Conservation (phyloP, 2,113 vertebrate genomes). For the Excalfactoria chinensis region DNA sequence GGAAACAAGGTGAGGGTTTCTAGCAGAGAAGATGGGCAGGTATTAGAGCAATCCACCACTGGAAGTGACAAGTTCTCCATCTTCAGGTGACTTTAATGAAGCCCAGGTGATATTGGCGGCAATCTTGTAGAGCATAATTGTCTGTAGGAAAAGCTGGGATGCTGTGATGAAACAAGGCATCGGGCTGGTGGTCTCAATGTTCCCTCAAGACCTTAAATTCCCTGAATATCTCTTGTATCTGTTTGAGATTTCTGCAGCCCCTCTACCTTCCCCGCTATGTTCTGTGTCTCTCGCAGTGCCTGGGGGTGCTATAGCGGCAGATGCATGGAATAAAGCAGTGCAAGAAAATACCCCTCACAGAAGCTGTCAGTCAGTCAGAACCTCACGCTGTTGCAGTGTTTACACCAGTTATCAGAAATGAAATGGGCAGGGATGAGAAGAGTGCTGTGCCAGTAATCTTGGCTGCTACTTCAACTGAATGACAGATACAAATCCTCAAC, state of each 20-base stretch:
- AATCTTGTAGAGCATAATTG: background rate
- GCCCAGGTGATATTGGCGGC: background rate
- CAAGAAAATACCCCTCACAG: background rate
- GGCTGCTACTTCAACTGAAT: slow-evolving; percentile 18
- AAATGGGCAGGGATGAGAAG: background rate
- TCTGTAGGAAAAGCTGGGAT: background rate
- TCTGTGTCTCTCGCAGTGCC: background rate
- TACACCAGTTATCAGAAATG: slow-evolving; percentile 3
- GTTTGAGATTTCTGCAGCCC: background rate
- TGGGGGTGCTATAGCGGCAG: background rate
- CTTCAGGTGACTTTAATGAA: background rate
- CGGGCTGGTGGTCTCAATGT: background rate
- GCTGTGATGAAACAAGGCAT: slow-evolving; percentile 1
- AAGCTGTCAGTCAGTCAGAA: background rate
- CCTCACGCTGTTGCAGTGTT: background rate
- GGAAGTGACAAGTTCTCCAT: background rate
- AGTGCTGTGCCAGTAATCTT: slow-evolving; percentile 9
- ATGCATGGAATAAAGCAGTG: background rate
- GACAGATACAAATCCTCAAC: slow-evolving; percentile 31
- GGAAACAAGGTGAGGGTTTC: background rate
- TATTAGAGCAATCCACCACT: background rate
- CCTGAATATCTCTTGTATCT: background rate
- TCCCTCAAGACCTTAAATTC: slow-evolving; percentile 11
- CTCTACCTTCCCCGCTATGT: background rate
- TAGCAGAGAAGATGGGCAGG: background rate